Percentiles rank a stretch among this genome's conserved stretches.
phyloP scores from a whole-genome alignment of 2,797 vertebrate species.

The Gymnopithys bicolor region DNA sequence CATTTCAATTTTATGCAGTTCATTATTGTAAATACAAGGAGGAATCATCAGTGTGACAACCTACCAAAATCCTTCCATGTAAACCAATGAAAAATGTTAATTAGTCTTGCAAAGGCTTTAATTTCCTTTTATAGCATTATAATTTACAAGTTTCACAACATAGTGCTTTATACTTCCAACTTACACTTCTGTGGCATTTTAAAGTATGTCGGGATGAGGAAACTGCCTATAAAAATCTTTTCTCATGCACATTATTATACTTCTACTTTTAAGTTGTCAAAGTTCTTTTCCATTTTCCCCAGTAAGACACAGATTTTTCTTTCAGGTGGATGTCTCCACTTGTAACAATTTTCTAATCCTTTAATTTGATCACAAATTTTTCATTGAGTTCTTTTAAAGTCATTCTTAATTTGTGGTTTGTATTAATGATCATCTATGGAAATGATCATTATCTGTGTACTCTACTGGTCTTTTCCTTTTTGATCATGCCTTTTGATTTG shows the following conservation, averaged over 20 bases:
- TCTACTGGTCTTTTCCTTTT: not conserved
- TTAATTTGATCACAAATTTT: not conserved
- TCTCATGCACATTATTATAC: not conserved
- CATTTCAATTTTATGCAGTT: not conserved
- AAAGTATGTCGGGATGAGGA: not conserved
- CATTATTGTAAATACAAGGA: not conserved
- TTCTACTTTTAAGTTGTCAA: not conserved
- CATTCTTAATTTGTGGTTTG: not conserved
- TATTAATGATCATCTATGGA: not conserved
- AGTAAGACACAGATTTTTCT: not conserved
- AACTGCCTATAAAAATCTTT: not conserved
- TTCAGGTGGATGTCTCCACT: not conserved
- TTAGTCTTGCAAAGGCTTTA: not conserved
- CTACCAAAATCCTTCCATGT: not conserved
- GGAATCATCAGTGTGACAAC: not conserved
- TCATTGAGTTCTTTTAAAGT: not conserved
- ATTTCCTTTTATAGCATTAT: not conserved
- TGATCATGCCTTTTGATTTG: not conserved
- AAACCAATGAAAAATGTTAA: conserved; percentile 28
- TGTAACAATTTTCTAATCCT: not conserved
- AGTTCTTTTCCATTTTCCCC: not conserved
- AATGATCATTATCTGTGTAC: not conserved
- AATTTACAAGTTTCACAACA: not conserved
- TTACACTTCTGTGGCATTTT: not conserved
- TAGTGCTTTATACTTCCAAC: not conserved